phyloP scores from a whole-genome alignment of 2,888 invertebrate species.

The Silvanus unidentatus region DNA sequence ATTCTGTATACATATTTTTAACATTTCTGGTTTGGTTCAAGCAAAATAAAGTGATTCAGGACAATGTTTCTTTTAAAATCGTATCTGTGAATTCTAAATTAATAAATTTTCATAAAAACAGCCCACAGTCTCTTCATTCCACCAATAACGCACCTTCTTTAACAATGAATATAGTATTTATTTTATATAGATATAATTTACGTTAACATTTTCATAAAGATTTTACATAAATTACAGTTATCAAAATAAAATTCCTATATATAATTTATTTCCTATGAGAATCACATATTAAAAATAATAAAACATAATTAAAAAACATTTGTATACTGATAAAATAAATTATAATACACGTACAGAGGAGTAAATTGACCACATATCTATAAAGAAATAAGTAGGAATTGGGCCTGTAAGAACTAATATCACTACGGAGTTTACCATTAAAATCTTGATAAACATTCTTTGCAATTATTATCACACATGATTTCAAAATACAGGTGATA shows the following conservation, averaged over 20 bases:
- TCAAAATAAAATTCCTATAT: slow-evolving; percentile 30
- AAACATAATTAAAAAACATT: slow-evolving; percentile 5
- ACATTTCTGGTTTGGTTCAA: too few relatives aligned
- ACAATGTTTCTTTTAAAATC: too few relatives aligned
- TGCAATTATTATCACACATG: not conserved
- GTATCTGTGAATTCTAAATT: too few relatives aligned
- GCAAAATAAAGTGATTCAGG: too few relatives aligned
- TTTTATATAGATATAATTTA: slow-evolving; percentile 21
- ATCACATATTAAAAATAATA: slow-evolving; percentile 1
- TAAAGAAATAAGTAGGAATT: slow-evolving; percentile 19
- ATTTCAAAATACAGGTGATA: slow-evolving; percentile 71
- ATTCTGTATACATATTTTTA: too few relatives aligned
- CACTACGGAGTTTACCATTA: slow-evolving; percentile 20
- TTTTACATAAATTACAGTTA: slow-evolving; percentile 30
- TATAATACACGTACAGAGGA: slow-evolving; percentile 6
- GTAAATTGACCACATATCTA: too few relatives aligned
- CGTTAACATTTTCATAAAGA: slow-evolving; percentile 15
- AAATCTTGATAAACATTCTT: slow-evolving; percentile 4
- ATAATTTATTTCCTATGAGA: slow-evolving; percentile 8
- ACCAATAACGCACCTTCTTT: not conserved
- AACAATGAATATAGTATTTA: slow-evolving; percentile 26
- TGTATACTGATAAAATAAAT: not conserved
- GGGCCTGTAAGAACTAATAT: slow-evolving; percentile 24
- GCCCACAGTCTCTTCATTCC: too few relatives aligned
- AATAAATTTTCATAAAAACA: too few relatives aligned